phyloP scores from a whole-genome alignment of 2,113 vertebrate genomes.

The Sander vitreus region DNA sequence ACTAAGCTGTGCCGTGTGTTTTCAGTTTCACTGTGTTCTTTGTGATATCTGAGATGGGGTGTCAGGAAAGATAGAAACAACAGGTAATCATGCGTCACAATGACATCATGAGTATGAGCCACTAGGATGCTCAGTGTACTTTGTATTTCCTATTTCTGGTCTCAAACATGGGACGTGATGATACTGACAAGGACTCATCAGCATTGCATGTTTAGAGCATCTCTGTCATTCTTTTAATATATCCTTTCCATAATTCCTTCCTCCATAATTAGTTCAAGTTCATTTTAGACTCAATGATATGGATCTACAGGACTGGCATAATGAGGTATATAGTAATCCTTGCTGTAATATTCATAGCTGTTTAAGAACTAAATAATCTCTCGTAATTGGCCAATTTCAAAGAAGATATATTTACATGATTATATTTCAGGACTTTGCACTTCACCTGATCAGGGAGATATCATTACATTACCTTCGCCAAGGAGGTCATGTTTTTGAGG shows the following conservation, averaged over 20 bases:
- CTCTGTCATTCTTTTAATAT: not conserved
- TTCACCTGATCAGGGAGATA: not conserved
- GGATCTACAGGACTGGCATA: slow-evolving; percentile 9
- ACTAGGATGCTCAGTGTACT: not conserved
- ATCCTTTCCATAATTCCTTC: not conserved
- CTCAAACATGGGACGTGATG: not conserved
- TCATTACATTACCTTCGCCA: too few species aligned
- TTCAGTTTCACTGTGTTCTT: slow-evolving; percentile 5
- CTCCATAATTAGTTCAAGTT: not conserved
- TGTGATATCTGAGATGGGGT: not conserved
- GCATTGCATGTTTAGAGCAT: slow-evolving; percentile 14
- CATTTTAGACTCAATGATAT: not conserved
- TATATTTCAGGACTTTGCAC: not conserved
- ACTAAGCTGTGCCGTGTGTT: slow-evolving; percentile 2
- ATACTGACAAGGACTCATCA: slow-evolving; percentile 5
- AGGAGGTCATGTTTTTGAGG: too few species aligned
- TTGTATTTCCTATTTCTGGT: slow-evolving; percentile 14
- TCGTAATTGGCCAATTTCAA: not conserved
- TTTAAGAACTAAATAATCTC: not conserved
- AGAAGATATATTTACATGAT: not conserved
- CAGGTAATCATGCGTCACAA: not conserved
- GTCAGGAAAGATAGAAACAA: slow-evolving; percentile 3
- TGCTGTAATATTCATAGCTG: slow-evolving; percentile 6
- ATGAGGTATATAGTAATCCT: not conserved
- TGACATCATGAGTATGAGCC: slow-evolving; percentile 7